Evolutionary conservation across 2,113 vertebrate genomes (phyloP), one percentile per base, ranked within the genome.

Genomic region (Lonchura striata): DNA sequence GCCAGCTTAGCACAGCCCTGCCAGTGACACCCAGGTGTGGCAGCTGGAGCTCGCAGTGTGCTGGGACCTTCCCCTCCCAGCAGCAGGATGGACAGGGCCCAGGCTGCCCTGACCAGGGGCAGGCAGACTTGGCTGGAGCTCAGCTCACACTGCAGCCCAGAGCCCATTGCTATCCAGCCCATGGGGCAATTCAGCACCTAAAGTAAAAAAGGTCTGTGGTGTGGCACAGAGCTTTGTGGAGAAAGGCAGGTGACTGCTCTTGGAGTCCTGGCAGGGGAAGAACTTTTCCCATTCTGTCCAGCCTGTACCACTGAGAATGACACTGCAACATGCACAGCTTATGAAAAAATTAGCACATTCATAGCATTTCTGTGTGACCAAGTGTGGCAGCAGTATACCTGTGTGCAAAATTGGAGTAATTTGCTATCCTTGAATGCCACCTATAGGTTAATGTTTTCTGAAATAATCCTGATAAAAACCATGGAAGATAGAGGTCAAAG

Each of bases 401-500:
- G 22, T 56, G 75, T 64, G 79, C 44, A 96, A 94, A 87, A 71
- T 39, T 3, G 3, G 37, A 82, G 24, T 85, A 95, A 96, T 93
- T 83, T 77, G 35, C 90, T 97, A 33, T 94, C 94, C 85, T 97
- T 96, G 92, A 96, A 97, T 97, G 96, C 96, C 92, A 95, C 84
- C 95, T 96, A 95, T 95, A 93, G 94, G 93, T 93, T 92, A 96
- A 64, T 80, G 35, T 74, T 93, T 69, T 56, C 60, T 88, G 39
- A 95, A 94, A 77, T 50, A 24, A 77, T 61, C 33, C 17, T 77
- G 30, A 63, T 74, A 50, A 76, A 90, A 94, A 31, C 14, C 31
- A 52, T n/a, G 35, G 39, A 63, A 86, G 35, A 47, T 50, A 88
- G 56, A 86, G 56, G 60, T 74, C 70, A 90, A 89, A 80, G 63